phyloP scores from a whole-genome alignment of 2,113 vertebrate species.

The Muscicapa adusta region DNA sequence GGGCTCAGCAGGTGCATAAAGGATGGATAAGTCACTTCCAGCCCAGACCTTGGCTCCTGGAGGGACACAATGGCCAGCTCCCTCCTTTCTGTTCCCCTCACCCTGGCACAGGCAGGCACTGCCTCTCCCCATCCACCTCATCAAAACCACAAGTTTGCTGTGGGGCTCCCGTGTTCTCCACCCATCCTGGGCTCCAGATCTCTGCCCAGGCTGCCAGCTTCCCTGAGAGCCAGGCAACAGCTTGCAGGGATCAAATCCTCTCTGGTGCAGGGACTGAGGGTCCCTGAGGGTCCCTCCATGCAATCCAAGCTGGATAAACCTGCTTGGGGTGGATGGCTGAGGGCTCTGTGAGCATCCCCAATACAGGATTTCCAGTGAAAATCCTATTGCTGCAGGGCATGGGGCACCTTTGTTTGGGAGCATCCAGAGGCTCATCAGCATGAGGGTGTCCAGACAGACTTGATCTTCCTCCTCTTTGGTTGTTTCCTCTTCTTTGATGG shows the following conservation, averaged over 20 bases:
- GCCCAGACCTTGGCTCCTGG: neutral
- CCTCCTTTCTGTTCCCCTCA: neutral
- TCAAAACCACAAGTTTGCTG: constrained; percentile 47
- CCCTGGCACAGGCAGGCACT: neutral
- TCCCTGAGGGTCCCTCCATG: too few relatives aligned
- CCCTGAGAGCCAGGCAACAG: neutral
- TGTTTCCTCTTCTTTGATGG: neutral
- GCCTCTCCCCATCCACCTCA: constrained; percentile 17
- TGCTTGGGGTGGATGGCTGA: neutral
- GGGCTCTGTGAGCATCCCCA: neutral
- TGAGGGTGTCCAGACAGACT: neutral
- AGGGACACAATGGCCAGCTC: neutral
- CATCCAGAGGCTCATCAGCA: neutral
- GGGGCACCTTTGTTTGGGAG: neutral
- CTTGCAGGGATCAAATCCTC: neutral
- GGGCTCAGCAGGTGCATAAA: neutral
- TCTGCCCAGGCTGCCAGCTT: neutral
- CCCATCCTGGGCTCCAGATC: neutral
- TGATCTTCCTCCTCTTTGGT: neutral
- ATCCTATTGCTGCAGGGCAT: neutral
- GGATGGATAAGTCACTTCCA: neutral
- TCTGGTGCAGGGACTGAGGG: neutral
- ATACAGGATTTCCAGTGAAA: neutral
- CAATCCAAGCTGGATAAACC: neutral
- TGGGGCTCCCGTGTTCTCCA: neutral